Evolutionary conservation across 2,113 vertebrate genomes (phyloP).

Genomic region (Anarrhichthys ocellatus): DNA sequence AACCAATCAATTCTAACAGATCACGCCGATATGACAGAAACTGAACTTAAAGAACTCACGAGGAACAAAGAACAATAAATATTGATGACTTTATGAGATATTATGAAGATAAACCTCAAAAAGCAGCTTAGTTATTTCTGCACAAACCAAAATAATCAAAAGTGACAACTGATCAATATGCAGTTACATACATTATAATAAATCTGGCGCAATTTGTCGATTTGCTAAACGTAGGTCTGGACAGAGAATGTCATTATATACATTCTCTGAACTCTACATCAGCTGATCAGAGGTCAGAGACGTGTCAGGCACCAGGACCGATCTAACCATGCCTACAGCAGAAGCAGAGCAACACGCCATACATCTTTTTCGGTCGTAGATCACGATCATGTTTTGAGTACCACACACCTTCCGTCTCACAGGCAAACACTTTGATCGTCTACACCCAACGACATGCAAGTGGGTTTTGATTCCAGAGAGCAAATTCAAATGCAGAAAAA

Average conservation of each 20-base stretch:
- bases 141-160: not conserved
- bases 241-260: not conserved
- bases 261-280: not conserved
- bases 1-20: not conserved
- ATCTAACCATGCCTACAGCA: not conserved
- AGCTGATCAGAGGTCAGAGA: not conserved
- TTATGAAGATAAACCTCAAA: not conserved
- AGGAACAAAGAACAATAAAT: not conserved
- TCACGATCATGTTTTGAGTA: too few species aligned
- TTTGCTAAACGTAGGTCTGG: not conserved
- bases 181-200: not conserved
- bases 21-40: not conserved
- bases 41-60: not conserved
- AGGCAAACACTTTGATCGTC: not conserved
- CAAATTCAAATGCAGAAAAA: constrained; percentile 19
- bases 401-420: not conserved
- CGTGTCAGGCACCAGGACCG: not conserved
- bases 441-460: not conserved
- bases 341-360: not conserved
- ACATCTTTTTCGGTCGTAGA: not conserved
- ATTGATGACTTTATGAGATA: not conserved
- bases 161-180: not conserved
- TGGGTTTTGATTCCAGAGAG: not conserved
- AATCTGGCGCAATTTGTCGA: not conserved
- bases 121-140: not conserved